Evolutionary conservation across 35 echinoderm and acorn worm species (phyloP), one percentile per base, ranked within the genome.

Genomic region (Patiria miniata): DNA sequence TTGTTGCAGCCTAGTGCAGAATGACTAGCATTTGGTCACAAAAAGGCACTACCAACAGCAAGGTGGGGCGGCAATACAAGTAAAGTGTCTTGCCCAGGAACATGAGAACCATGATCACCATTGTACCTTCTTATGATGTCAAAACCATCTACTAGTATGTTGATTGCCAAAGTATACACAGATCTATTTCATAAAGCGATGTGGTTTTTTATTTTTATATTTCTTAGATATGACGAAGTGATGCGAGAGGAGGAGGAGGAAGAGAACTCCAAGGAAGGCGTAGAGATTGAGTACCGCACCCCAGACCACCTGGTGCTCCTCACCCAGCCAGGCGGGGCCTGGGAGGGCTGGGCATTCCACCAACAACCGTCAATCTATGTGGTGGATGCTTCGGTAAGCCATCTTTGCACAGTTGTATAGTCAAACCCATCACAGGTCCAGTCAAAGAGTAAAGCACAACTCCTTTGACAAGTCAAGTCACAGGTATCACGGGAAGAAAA

Each of bases 311-410:
- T 96, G 9, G 53, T 89, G 9, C 32, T 96, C 9, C 23, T 68
- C n/a, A 89, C 81, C 34, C 42, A 88, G 33, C 94, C 90, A 36
- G 52, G 33, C 18, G 86, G 79, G 60, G 90, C 90, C 47, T 80
- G 44, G 21, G 90, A 92, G 22, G 77, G 29, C 8, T 50, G 68
- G 32, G 52, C 85, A 51, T 92, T 96, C 82, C 10, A 40, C 22
- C 56, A 32, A 56, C 94, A 92, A 89, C 94, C 94, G 19, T 56
- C 51, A 40, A 77, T 96, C 16, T 83, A 96, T 40, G 94, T 89
- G 2, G 69, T 96, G 18, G 94, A 96, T 96, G 59, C 78, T 51
- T 39, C 84, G 89, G 94, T 96, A 88, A 85, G 81, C n/a, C 3
- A 19, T 8, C 37, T 30, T 18, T 5, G 8, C 17, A 18, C 8